Evolutionary conservation across 2,797 vertebrate species (phyloP).

Genomic region (Luscinia megarhynchos): DNA sequence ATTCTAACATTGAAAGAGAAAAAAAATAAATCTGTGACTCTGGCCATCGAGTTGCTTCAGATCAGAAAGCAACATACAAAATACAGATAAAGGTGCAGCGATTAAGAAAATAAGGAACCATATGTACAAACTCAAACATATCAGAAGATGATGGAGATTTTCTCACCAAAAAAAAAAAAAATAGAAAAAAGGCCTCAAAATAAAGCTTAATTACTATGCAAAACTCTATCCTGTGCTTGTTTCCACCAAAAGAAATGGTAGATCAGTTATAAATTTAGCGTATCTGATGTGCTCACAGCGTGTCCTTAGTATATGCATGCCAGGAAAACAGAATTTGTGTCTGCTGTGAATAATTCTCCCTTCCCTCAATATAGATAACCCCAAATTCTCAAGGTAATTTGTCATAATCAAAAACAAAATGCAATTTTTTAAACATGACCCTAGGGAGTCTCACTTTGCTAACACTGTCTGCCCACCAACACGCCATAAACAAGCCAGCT

Average conservation of each 20-base stretch:
- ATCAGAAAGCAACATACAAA: background rate
- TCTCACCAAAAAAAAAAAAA: background rate
- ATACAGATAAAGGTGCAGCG: background rate
- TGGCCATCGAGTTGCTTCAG: background rate
- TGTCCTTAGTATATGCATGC: background rate
- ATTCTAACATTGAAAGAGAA: background rate
- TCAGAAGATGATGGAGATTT: background rate
- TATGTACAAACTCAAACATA: background rate
- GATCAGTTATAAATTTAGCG: background rate
- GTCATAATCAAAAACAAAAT: background rate
- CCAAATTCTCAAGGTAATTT: background rate
- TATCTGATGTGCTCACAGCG: fast-evolving
- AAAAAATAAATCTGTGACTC: background rate
- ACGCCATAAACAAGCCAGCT: fast-evolving
- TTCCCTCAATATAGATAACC: background rate
- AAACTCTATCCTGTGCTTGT: background rate
- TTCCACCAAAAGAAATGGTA: background rate
- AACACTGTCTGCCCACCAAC: background rate
- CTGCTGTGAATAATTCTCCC: background rate
- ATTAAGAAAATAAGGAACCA: background rate
- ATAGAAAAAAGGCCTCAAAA: background rate
- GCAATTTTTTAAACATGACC: background rate
- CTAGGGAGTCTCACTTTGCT: background rate
- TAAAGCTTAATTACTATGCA: background rate
- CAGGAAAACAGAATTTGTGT: background rate